A percentile compares a stretch with the other conserved stretches of the same genome.
phyloP scores from a whole-genome alignment of 2,797 vertebrate genomes.

The Salmo trutta region DNA sequence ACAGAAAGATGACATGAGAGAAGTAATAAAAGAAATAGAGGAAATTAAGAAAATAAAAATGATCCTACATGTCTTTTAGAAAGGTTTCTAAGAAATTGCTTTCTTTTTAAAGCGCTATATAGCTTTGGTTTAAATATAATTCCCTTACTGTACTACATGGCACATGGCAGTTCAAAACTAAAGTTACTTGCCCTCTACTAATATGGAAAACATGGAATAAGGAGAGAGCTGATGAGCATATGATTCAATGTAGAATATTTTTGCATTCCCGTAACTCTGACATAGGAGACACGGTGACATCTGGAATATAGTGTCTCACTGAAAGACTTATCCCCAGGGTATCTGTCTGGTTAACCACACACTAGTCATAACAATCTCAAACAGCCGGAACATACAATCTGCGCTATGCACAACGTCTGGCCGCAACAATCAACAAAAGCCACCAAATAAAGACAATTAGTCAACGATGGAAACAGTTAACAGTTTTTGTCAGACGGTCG shows the following conservation, averaged over 20 bases:
- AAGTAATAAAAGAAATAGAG: too few relatives aligned
- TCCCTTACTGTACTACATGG: background rate
- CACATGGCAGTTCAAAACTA: background rate
- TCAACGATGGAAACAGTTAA: constrained; percentile 11
- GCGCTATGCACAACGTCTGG: constrained; percentile 19
- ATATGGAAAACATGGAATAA: background rate
- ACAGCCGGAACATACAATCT: background rate
- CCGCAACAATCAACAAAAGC: constrained; percentile 13
- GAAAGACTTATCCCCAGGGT: constrained; percentile 25
- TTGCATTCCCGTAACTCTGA: background rate
- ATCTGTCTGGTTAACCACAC: constrained; percentile 8
- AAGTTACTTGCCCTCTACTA: too few relatives aligned
- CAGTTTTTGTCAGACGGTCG: background rate
- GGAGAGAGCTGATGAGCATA: too few relatives aligned
- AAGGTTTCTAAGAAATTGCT: too few relatives aligned
- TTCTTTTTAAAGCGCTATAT: background rate
- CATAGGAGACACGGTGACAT: background rate
- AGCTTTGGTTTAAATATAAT: background rate
- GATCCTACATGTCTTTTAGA: too few relatives aligned
- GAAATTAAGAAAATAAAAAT: background rate
- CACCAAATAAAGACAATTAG: background rate
- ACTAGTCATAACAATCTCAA: constrained; percentile 43
- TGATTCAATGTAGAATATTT: background rate
- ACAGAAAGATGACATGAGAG: background rate
- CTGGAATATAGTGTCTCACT: constrained; percentile 7